Conservation (phyloP, 2,113 vertebrate species). For the human (Homo sapiens) region GRCh38 chr4:12000501-12001000, state of each 20-base stretch:
- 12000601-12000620: background rate
- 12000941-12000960: background rate
- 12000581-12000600: background rate
- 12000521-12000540: background rate
- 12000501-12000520: background rate
- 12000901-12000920: background rate
- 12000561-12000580: background rate
- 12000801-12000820: no score
- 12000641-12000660: background rate
- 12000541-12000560: background rate
- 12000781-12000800: no score
- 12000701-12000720: no score
- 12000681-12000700: no score
- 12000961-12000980: background rate
- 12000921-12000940: background rate
- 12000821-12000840: no score
- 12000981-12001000: background rate
- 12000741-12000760: no score
- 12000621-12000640: background rate
- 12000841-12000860: no score
- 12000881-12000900: no score
- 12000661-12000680: background rate
- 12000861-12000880: no score
- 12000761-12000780: no score
- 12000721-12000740: no score